Conservation (phyloP, 2,113 vertebrate genomes). For the Cettia cetti region DNA sequence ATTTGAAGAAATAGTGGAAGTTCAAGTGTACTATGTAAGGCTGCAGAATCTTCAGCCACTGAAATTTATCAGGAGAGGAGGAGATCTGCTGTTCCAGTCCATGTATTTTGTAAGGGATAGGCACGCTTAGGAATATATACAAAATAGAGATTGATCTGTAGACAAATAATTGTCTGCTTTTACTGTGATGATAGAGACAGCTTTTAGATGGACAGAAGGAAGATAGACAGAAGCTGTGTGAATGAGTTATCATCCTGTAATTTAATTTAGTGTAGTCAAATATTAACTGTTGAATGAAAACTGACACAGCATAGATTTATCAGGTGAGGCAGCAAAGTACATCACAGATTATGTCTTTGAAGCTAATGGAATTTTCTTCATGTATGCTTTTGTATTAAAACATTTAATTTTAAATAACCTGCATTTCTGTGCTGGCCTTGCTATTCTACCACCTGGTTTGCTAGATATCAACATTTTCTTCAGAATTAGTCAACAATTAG, state of each 20-base stretch:
- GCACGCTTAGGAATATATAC: background rate
- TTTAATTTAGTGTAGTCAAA: constrained; percentile 14
- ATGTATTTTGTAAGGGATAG: background rate
- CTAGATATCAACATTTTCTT: background rate
- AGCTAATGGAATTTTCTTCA: background rate
- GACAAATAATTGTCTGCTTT: background rate
- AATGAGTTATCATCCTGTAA: background rate
- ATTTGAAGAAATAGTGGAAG: background rate
- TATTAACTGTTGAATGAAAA: background rate
- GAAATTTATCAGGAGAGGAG: background rate
- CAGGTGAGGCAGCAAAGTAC: background rate
- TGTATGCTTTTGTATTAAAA: background rate
- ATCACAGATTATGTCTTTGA: background rate
- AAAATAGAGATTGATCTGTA: background rate
- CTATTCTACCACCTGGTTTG: background rate
- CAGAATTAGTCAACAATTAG: background rate
- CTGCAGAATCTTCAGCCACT: background rate
- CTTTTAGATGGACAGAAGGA: background rate
- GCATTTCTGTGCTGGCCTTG: background rate
- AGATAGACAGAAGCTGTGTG: background rate
- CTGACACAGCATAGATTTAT: background rate
- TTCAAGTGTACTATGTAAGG: background rate
- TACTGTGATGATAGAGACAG: background rate
- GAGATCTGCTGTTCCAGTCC: background rate
- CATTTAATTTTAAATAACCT: background rate